A percentile compares a stretch with the other conserved stretches of the same genome.
Conservation (phyloP, 2,113 vertebrate species). For the Dipodomys stephensi region DNA sequence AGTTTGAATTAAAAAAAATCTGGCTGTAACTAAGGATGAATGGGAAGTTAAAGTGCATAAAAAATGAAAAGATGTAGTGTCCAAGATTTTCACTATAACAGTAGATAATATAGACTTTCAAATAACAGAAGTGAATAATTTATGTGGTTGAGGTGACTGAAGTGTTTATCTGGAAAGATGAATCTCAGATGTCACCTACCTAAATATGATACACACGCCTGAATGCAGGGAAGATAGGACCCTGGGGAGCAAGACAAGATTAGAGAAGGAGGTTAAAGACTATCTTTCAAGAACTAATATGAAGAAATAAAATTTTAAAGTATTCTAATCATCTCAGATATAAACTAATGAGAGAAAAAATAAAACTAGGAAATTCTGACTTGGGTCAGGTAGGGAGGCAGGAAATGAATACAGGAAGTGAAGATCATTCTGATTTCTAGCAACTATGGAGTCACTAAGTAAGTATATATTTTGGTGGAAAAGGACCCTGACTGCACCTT, state of each 20-base stretch:
- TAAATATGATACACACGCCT: conserved; percentile 79
- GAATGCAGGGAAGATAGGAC: conserved; percentile 79
- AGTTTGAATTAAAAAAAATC: not conserved
- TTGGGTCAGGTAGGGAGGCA: not conserved
- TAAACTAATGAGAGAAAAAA: conserved; percentile 51
- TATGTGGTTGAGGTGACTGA: conserved; percentile 63
- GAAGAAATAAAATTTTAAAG: conserved; percentile 72
- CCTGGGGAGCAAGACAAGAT: conserved; percentile 82
- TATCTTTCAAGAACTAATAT: conserved; percentile 59
- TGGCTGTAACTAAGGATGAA: conserved; percentile 55
- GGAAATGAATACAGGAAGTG: conserved; percentile 37
- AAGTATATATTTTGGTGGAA: not conserved
- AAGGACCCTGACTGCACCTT: not conserved
- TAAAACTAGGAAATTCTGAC: conserved; percentile 48
- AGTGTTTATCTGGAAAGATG: conserved; percentile 68
- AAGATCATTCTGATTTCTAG: not conserved
- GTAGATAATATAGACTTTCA: conserved; percentile 32
- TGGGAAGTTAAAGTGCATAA: conserved; percentile 58
- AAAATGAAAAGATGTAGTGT: conserved; percentile 54
- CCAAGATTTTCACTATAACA: conserved; percentile 36
- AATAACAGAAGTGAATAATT: conserved; percentile 52
- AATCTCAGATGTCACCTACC: conserved; percentile 79
- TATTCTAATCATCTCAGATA: conserved; percentile 43
- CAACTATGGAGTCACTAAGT: not conserved
- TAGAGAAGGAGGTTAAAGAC: conserved; percentile 79